Evolutionary conservation across 2,113 vertebrate species (phyloP).

Genomic region (Salvator merianae): DNA sequence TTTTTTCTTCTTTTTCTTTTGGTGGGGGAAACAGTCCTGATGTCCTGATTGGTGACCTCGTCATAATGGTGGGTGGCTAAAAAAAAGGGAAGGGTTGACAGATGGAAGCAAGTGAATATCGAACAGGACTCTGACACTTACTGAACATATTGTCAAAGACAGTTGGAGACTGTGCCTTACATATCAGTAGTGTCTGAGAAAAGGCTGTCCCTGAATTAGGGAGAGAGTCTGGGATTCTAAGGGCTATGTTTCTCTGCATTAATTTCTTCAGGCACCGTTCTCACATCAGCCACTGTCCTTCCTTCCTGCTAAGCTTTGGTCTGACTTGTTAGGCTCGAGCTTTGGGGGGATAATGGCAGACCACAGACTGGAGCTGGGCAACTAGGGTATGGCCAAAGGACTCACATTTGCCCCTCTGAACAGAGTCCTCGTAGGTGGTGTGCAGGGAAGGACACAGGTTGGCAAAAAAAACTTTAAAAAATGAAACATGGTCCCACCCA

Average conservation of each 20-base stretch:
- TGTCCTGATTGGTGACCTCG: slow-evolving; percentile 34
- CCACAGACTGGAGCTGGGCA: no score
- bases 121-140: not conserved
- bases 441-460: no score
- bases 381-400: no score
- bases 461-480: no score
- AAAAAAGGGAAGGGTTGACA: not conserved
- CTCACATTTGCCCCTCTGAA: no score
- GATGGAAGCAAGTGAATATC: not conserved
- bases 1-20: slow-evolving; percentile 1
- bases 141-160: not conserved
- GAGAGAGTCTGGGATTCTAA: not conserved
- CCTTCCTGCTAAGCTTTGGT: not conserved
- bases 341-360: no score
- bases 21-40: slow-evolving; percentile 27
- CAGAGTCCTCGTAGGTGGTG: no score
- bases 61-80: not conserved
- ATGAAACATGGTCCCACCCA: no score
- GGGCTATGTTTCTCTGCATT: not conserved
- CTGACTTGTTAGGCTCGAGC: not conserved
- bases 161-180: not conserved
- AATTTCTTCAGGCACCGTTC: not conserved
- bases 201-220: not conserved
- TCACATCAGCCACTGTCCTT: not conserved
- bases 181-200: not conserved